Conservation (phyloP, 2,797 vertebrate genomes). For the Gambelia wislizenii region DNA sequence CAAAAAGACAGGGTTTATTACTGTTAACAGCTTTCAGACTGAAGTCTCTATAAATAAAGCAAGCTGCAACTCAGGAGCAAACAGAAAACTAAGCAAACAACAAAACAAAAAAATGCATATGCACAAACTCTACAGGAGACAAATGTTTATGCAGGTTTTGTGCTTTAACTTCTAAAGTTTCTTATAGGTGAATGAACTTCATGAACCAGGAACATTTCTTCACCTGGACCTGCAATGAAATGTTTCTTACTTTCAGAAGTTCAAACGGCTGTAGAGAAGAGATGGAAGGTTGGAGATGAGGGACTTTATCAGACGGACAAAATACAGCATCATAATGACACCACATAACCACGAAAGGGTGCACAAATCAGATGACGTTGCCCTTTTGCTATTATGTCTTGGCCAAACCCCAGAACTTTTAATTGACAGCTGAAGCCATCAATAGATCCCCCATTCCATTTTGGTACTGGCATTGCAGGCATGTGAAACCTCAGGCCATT, state of each 20-base stretch:
- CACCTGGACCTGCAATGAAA: neutral
- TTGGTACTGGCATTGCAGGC: no score
- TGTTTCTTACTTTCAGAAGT: constrained; percentile 6
- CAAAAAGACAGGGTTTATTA: constrained; percentile 69
- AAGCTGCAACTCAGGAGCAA: constrained; percentile 56
- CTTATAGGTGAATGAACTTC: constrained; percentile 26
- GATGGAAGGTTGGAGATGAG: neutral
- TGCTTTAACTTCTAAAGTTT: constrained; percentile 37
- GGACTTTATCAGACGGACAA: no score
- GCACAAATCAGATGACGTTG: no score
- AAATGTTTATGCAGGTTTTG: constrained; percentile 5
- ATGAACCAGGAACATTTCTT: neutral
- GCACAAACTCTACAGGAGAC: constrained; percentile 15
- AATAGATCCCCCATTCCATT: no score
- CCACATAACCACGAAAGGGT: no score
- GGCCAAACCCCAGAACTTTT: no score
- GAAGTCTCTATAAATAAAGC: constrained; percentile 67
- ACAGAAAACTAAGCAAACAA: neutral
- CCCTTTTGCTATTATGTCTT: no score
- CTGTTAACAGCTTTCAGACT: constrained; percentile 72
- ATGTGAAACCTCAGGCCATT: no score
- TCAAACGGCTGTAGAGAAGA: neutral
- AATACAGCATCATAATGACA: no score
- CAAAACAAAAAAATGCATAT: neutral
- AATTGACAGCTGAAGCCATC: no score